Evolutionary conservation across 1,140 invertebrate species (phyloP), one percentile per base, ranked within the genome.

Genomic region (Heliconius hewitsoni): DNA sequence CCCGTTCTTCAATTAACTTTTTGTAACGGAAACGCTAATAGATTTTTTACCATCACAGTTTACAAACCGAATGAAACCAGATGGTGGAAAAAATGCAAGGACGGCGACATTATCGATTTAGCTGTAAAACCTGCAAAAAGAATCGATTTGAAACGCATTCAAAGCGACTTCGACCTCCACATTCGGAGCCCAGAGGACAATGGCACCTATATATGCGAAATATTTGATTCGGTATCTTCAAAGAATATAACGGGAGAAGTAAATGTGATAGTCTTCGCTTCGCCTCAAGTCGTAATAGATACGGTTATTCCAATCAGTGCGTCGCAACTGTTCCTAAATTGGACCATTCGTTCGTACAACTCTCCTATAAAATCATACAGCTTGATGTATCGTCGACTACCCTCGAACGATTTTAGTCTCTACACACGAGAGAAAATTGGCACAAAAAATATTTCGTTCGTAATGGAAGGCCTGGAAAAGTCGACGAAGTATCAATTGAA

Each of bases 271-370:
- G 96, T 97, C 1, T 95, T 96, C 84, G 97, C 97, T 83, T 95
- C 95, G 81, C 97, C 97, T 4, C 95, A 96, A 87, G 95, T 98
- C 0, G 95, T 94, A 74, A 96, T 98, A 78, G 96, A 97, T 86
- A 96, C 96, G 75, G 96, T 97, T 1, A 97, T 97, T 90, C 96
- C 97, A 0, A 97, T 98, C 8, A 97, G 97, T 37, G 95, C 96
- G 18, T 95, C 95, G 18, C 96, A 96, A 89, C 96, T 98, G 71
- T 98, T 96, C 89, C 85, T 98, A 0, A 98, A 98, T 90, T 98
- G 97, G 97, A 98, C 97, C 0, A 89, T 97, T 0, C 96, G 96
- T 75, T 96, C 97, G 79, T 97, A 97, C 80, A 98, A 98, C 88
- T 96, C 96, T 70, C 96, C 96, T 0, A 95, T 97, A 30, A 94